These are phyloP conservation scores for Carcina quercana DNA, from an alignment of 2,888 invertebrate genomes.

Conservation along the genomic window DNA sequence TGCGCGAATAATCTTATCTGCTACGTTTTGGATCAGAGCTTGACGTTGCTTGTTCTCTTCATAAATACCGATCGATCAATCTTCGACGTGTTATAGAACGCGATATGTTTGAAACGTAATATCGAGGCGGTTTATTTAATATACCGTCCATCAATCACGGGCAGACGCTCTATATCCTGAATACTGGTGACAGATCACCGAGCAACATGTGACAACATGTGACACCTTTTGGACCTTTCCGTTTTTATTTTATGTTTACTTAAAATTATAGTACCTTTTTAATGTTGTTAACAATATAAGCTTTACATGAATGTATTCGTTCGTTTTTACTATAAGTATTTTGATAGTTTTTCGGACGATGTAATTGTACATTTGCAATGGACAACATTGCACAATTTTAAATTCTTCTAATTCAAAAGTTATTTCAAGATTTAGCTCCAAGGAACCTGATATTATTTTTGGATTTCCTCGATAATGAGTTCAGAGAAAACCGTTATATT, in stretches of 20 bases:
- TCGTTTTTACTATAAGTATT: too few species aligned
- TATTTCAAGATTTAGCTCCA: too few species aligned
- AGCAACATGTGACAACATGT: conserved; percentile 54
- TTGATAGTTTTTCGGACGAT: too few species aligned
- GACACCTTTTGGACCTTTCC: conserved; percentile 1
- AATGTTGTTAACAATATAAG: too few species aligned
- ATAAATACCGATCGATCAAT: conserved; percentile 56
- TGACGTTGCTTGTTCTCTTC: conserved; percentile 24
- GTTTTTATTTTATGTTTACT: not conserved
- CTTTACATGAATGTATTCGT: too few species aligned
- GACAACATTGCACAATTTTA: too few species aligned
- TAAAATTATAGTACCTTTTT: not conserved
- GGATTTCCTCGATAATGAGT: too few species aligned
- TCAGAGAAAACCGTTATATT: too few species aligned
- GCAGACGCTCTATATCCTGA: conserved; percentile 39
- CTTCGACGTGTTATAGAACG: conserved; percentile 49
- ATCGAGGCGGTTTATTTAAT: conserved; percentile 65
- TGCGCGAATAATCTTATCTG: conserved; percentile 7
- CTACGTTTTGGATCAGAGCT: conserved; percentile 16
- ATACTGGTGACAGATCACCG: conserved; percentile 54
- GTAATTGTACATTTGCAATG: too few species aligned
- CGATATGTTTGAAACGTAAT: conserved; percentile 65
- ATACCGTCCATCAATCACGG: conserved; percentile 63
- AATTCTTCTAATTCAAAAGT: too few species aligned
- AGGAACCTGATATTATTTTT: too few species aligned